Base-by-base conservation (phyloP, 2,113 vertebrate genomes). In the Petaurus breviceps region DNA sequence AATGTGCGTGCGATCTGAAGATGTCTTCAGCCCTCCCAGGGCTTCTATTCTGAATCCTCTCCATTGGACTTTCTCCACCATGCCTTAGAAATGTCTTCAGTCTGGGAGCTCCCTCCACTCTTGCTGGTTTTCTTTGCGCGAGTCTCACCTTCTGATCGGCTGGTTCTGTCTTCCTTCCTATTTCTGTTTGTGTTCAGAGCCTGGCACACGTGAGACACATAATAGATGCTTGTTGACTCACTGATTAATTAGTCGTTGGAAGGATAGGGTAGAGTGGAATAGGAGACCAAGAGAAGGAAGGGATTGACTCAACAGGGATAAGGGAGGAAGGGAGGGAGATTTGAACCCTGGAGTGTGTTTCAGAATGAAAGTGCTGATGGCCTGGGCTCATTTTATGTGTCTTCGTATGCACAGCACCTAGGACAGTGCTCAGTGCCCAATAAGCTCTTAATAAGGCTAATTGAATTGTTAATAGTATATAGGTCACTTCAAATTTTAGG, bases 401-500 rank as follows among this genome's bases (percentile, higher is more conserved):
- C n/a, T 84, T 84, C 43, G n/a, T 84, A 84, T 84, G 7, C n/a
- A 22, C 7, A 23, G 16, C 14, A n/a, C 37, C 37, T 2, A n/a
- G 57, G 28, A n/a, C 37, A 22, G 14, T n/a, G 61, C 16, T 84
- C 68, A 84, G 68, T 84, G 7, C 1, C 31, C 31, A 84, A 2
- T 22, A 23, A 19, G 19, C 68, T 1, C 11, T 68, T 37, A 43
- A 43, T 84, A 43, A 68, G 43, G 22, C 3, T 43, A 6, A 84
- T 23, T 43, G 16, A 23, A 84, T 84, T 84, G 68, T 84, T 84
- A 23, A 43, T 84, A 6, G 68, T 23, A 84, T 43, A n/a, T 43
- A 8, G 19, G n/a, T 94, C 93, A 94, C 94, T 96, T 95, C 50
- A 90, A 94, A 95, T 93, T 93, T 61, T 92, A 97, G 49, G 61